Conservation (phyloP, 2,113 vertebrate species). For the Pseudopipra pipra region DNA sequence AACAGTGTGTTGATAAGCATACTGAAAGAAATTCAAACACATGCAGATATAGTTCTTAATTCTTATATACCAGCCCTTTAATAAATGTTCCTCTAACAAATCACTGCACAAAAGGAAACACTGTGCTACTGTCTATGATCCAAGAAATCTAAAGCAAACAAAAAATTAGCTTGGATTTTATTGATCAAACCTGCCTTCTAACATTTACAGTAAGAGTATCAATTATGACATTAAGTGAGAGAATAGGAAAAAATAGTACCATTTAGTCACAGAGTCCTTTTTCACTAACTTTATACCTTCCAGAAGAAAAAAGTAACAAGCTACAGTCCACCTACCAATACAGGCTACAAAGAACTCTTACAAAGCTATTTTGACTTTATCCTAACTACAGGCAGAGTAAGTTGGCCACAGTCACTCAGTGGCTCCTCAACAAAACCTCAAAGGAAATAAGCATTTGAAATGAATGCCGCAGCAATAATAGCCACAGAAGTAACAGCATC, state of each 20-base stretch:
- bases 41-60: background rate
- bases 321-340: background rate
- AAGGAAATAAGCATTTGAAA: background rate
- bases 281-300: background rate
- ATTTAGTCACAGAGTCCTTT: background rate
- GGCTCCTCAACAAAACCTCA: background rate
- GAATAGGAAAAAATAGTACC: background rate
- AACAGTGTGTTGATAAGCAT: background rate
- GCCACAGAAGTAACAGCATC: background rate
- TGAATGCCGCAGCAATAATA: background rate
- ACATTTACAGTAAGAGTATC: background rate
- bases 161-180: background rate
- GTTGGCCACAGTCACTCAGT: background rate
- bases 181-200: background rate
- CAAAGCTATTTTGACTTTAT: background rate
- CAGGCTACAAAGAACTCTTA: background rate
- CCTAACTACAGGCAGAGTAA: background rate
- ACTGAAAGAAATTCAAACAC: background rate
- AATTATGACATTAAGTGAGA: background rate
- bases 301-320: background rate
- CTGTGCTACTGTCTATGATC: fast-evolving
- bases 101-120: background rate
- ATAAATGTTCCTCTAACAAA: background rate
- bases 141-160: background rate
- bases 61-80: background rate